phyloP scores from a whole-genome alignment of 2,113 vertebrate genomes.

The Upupa epops region DNA sequence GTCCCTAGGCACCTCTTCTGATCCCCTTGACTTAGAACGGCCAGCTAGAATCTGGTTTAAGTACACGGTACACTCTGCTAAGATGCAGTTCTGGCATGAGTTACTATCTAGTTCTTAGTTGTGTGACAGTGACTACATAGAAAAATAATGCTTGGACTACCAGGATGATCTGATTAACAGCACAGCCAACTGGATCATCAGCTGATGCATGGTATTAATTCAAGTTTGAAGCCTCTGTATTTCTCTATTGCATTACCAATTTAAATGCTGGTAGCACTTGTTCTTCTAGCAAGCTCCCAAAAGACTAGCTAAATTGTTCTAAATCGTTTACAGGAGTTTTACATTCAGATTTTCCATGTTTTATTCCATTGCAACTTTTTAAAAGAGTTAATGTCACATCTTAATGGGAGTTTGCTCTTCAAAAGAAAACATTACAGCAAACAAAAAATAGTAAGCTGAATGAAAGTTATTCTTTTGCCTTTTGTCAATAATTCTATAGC shows the following conservation, averaged over 20 bases:
- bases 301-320: too few relatives aligned
- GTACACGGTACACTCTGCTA: background rate
- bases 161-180: background rate
- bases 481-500: conserved; percentile 61
- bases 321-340: background rate
- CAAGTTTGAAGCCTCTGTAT: background rate
- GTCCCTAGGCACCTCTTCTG: too few relatives aligned
- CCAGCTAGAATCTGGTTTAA: background rate
- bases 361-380: background rate
- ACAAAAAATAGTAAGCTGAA: conserved; percentile 60
- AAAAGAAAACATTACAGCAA: conserved; percentile 37
- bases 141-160: background rate
- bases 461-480: conserved; percentile 52
- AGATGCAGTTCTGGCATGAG: background rate
- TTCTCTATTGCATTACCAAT: background rate
- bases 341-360: background rate
- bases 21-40: background rate
- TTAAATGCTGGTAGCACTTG: background rate
- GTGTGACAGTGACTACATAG: background rate
- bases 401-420: conserved; percentile 27
- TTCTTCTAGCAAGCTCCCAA: background rate
- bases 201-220: background rate
- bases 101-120: background rate
- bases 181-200: conserved; percentile 16
- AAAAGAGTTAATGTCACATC: conserved; percentile 51